Base-by-base conservation (phyloP, 2,888 invertebrate genomes). In the Conchocele bisecta region DNA sequence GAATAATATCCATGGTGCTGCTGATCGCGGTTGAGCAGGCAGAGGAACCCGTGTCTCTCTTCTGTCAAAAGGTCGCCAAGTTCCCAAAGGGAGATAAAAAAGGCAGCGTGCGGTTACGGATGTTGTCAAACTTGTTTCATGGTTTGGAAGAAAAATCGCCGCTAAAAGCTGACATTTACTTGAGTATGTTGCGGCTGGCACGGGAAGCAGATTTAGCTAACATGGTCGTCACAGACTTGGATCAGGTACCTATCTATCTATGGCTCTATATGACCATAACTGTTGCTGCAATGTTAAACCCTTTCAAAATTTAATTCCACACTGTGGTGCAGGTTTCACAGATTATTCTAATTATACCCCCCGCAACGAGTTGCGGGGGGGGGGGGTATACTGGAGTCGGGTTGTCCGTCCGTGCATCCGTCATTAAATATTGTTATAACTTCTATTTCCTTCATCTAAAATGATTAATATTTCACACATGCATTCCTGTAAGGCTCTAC, bases 1-100 rank as follows among this genome's bases (percentile, higher is more conserved):
- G 98, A 90, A 97, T 99, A 91, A 97, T 98, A 3, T 98, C 98
- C 6, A 96, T 99, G 81, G 95, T 98, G 94, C 96, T 98, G 17
- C 80, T 91, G 94, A 95, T 98, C 83, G 96, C 97, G 11, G 93
- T 95, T 73, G 96, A 97, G 88, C 94, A 96, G 79, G 96, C 96
- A 26, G 96, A 97, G 91, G 96, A 96, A 88, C 94, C 98, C 82
- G 95, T 98, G 81, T 91, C 96, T 79, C 95, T 96, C 42, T 97
- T 98, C 88, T 97, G 97, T 92, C 97, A 98, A 90, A 96, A 97
- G 91, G 93, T 98, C 75, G 94, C 95, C 29, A 97, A 97, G 92
- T 95, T 96, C 4, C 96, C 95, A 11, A 78, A 79, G 54, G 94
- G 94, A 44, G 89, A 88, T 67, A 88, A 86, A 66, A 81, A 83